Evolutionary conservation across 2,113 vertebrate species (phyloP).

Genomic region (Bubo scandiacus): DNA sequence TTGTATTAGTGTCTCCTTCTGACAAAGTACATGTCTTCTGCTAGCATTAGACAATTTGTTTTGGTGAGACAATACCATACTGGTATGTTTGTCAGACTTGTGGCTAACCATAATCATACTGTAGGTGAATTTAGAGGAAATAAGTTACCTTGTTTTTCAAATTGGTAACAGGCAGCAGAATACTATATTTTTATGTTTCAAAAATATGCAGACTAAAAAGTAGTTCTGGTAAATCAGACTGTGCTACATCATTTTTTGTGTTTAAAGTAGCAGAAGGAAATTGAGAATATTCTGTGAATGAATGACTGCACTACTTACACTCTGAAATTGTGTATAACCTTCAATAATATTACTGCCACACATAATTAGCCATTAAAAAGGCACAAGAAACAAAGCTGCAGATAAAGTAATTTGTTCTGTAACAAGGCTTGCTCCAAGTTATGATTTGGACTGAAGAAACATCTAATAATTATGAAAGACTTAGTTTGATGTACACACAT

Average conservation of each 20-base stretch:
- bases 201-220: not conserved
- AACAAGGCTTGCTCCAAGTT: not conserved
- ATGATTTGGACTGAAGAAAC: not conserved
- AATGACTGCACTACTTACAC: not conserved
- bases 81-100: not conserved
- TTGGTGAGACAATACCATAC: not conserved
- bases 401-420: not conserved
- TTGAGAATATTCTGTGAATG: not conserved
- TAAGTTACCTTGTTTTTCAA: not conserved
- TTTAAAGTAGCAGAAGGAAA: constrained; percentile 7
- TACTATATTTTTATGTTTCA: not conserved
- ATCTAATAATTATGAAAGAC: not conserved
- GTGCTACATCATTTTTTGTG: not conserved
- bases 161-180: not conserved
- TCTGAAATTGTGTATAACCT: not conserved
- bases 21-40: not conserved
- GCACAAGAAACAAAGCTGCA: not conserved
- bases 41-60: not conserved
- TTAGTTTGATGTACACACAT: not conserved
- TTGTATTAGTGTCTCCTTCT: not conserved
- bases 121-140: not conserved
- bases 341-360: not conserved
- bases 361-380: not conserved
- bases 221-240: not conserved
- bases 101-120: not conserved